These are phyloP conservation scores for Atherinosoma microstoma DNA, from an alignment of 2,797 vertebrate genomes.

Conservation along the genomic window DNA sequence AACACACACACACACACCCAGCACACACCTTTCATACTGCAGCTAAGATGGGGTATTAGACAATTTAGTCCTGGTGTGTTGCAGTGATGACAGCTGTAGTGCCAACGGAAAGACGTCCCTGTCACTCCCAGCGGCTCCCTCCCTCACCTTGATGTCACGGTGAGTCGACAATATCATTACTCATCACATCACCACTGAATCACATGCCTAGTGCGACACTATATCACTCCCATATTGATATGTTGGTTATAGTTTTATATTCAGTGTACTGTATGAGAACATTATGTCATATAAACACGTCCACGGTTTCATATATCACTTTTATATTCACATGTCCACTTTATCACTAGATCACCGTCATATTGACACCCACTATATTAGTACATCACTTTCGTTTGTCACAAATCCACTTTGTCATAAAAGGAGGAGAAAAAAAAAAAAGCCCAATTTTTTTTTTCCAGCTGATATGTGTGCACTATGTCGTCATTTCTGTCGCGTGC, in stretches of 20 bases:
- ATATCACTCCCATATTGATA: conserved; percentile 82
- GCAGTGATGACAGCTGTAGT: conserved; percentile 59
- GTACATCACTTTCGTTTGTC: conserved; percentile 77
- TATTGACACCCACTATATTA: conserved; percentile 79
- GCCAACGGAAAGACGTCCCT: conserved; percentile 51
- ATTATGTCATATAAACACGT: conserved; percentile 81
- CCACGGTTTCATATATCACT: conserved; percentile 80
- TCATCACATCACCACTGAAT: conserved; percentile 78
- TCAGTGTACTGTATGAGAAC: conserved; percentile 80
- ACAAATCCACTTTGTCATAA: conserved; percentile 79
- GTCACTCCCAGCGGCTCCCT: conserved; percentile 60
- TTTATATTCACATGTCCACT: conserved; percentile 83
- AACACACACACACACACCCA: conserved; percentile 34
- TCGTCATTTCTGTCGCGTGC: conserved; percentile 13
- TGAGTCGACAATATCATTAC: conserved; percentile 75
- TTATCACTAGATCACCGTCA: conserved; percentile 79
- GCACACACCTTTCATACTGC: conserved; percentile 69
- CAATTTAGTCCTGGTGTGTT: conserved; percentile 69
- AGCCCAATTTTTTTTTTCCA: conserved; percentile 19
- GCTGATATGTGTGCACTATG: conserved; percentile 73
- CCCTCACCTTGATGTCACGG: conserved; percentile 70
- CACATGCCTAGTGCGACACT: conserved; percentile 77
- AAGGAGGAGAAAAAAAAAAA: conserved; percentile 49
- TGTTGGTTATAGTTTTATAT: conserved; percentile 82
- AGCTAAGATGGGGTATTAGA: conserved; percentile 72